A percentile compares a stretch with the other conserved stretches of the same genome.
These are phyloP conservation scores for Meganola albula DNA, from an alignment of 2,888 invertebrate species.

Conservation along the genomic window DNA sequence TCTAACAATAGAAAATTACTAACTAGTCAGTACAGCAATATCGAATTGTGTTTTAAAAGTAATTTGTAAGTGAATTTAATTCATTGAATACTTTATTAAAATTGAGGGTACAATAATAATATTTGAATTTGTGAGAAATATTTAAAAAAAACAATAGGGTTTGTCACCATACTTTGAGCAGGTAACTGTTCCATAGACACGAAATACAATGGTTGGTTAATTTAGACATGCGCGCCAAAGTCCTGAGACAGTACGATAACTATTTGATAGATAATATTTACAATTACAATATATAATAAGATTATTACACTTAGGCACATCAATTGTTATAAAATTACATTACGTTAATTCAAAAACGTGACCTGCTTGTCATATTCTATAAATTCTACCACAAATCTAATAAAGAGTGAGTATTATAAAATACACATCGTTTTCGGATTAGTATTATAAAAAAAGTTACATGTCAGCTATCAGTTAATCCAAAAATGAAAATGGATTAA, in stretches of 20 bases:
- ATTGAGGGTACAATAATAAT: too few species aligned
- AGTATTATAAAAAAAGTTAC: constrained; percentile 30
- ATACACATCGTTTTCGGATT: constrained; percentile 20
- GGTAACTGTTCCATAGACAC: constrained; percentile 35
- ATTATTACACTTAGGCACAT: constrained; percentile 78
- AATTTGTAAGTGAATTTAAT: constrained; percentile 44
- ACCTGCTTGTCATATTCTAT: constrained; percentile 55
- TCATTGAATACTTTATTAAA: too few species aligned
- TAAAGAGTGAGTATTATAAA: constrained; percentile 36
- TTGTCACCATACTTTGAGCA: constrained; percentile 57
- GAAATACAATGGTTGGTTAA: constrained; percentile 31
- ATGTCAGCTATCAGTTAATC: constrained; percentile 23
- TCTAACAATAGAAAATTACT: constrained; percentile 46
- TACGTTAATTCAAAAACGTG: constrained; percentile 70
- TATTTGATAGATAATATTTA: constrained; percentile 49
- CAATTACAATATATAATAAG: constrained; percentile 62
- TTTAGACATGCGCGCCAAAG: constrained; percentile 13
- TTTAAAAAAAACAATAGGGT: too few species aligned
- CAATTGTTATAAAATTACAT: constrained; percentile 77
- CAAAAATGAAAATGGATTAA: constrained; percentile 26
- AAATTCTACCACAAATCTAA: constrained; percentile 59
- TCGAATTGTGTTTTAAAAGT: constrained; percentile 25
- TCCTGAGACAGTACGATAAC: constrained; percentile 49
- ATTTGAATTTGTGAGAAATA: constrained; percentile 35
- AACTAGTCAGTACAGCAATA: constrained; percentile 55